Evolutionary conservation across 2,113 vertebrate species (phyloP).

Genomic region (Taurulus bubalis): DNA sequence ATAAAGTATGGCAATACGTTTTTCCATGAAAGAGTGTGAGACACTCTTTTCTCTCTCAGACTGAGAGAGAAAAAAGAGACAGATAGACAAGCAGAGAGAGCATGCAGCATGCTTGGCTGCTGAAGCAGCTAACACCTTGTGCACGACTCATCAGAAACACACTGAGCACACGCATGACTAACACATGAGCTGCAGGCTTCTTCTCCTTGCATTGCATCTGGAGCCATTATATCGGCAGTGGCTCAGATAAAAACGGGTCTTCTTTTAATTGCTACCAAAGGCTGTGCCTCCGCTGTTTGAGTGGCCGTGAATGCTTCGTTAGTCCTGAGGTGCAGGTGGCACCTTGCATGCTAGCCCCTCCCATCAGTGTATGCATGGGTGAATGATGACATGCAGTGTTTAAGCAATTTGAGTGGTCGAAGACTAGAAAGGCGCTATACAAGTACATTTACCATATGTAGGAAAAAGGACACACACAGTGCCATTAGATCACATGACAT

Average conservation of each 20-base stretch:
- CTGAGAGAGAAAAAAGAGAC: not conserved
- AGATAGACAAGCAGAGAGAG: conserved; percentile 5
- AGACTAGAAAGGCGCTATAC: no score
- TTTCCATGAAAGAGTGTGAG: not conserved
- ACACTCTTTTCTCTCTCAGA: no score
- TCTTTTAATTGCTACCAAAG: no score
- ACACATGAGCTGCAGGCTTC: conserved; percentile 50
- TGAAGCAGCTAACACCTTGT: conserved; percentile 68
- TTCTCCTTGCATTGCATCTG: not conserved
- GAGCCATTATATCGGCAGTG: conserved; percentile 5
- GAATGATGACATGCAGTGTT: not conserved
- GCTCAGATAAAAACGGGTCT: not conserved
- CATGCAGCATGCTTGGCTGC: conserved; percentile 63
- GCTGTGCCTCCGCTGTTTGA: not conserved
- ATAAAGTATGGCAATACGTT: conserved; percentile 20
- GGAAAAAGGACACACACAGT: conserved; percentile 2
- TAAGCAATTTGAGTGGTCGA: not conserved
- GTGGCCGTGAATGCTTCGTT: not conserved
- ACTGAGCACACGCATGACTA: conserved; percentile 55
- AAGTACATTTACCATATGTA: not conserved
- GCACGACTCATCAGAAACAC: conserved; percentile 58
- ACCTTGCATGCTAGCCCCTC: not conserved
- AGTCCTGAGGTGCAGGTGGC: no score
- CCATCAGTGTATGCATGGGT: no score
- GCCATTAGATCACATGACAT: not conserved